Base-by-base conservation (phyloP, 2,888 invertebrate species). In the Cetonia aurata region DNA sequence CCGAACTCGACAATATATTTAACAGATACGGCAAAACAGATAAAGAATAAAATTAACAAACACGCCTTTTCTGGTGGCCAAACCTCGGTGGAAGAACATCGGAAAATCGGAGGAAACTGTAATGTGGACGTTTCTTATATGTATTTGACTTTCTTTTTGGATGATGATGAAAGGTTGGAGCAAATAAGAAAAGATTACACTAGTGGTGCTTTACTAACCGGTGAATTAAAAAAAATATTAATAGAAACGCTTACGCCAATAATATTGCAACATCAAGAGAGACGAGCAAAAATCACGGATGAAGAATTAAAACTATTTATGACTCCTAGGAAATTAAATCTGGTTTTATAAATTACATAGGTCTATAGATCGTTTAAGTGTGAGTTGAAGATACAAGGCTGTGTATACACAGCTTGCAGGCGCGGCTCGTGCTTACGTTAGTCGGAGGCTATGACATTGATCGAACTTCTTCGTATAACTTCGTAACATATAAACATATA, bases 51-150 rank as follows among this genome's bases (percentile, higher is more conserved):
- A 90, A 93, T 96, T 67, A 94, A 95, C 79, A 98, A 97, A 85
- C 96, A 98, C 84, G 99, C 99, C 4, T 99, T 98, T 86, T 98
- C 98, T 46, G 99, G 99, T 3, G 99, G 99, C 2, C 94, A 93
- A 79, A 89, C 92, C 6, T 97, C 98, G 0, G 87, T 97, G 0
- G 99, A 99, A 80, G 98, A 99, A 81, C 99, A 99, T 82, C 86
- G 94, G 70, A 85, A 88, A 77, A 86, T 92, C 33, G 99, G 99
- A 17, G 99, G 99, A n/a, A 92, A 99, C 85, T 96, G 98, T 76
- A 94, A 95, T 67, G 91, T 99, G 6, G 99, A 99, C 86, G 96
- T 97, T 69, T 92, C 98, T 0, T 99, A 89, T 86, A 97, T 99
- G 83, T 96, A 99, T 86, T 87, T 99, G 31, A 90, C 89, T 31